phyloP scores from a whole-genome alignment of 2,888 invertebrate species.

The Caenorhabditis wallacei region DNA sequence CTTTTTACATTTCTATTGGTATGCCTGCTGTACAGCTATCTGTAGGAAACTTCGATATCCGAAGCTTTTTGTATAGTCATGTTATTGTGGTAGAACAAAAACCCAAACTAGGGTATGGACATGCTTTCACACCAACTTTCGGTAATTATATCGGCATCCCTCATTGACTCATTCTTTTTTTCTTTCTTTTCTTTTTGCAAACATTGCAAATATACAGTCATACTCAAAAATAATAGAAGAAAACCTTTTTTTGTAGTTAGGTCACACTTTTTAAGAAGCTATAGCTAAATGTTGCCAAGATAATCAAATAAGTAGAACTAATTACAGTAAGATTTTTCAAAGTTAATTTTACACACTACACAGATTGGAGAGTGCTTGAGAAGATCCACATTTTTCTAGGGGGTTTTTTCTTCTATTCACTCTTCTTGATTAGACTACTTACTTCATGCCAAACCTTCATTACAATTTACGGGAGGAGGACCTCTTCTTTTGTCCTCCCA shows the following conservation, averaged over 20 bases:
- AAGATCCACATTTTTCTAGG: conserved; percentile 18
- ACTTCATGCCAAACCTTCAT: conserved; percentile 19
- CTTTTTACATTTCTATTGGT: conserved; percentile 11
- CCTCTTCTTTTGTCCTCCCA: conserved; percentile 42
- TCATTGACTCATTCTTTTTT: conserved; percentile 47
- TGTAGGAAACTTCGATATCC: neutral
- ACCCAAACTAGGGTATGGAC: neutral
- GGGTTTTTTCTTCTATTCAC: conserved; percentile 23
- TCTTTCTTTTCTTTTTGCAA: conserved; percentile 6
- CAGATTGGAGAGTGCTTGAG: conserved; percentile 42
- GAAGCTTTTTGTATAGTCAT: conserved; percentile 21
- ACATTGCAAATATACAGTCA: neutral
- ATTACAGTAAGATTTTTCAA: conserved; percentile 43
- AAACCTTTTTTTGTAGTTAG: neutral
- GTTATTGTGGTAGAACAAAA: conserved; percentile 18
- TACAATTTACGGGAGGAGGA: conserved; percentile 39
- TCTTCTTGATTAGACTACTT: conserved; percentile 45
- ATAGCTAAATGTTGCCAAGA: neutral
- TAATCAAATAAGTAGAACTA: conserved; percentile 35
- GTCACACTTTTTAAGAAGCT: neutral
- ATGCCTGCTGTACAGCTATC: conserved; percentile 33
- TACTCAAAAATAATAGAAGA: neutral
- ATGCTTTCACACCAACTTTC: conserved; percentile 51
- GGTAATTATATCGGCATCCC: conserved; percentile 58
- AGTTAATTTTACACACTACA: conserved; percentile 43